Base-by-base conservation (phyloP, 2,888 invertebrate species). In the Calameuta idolon region DNA sequence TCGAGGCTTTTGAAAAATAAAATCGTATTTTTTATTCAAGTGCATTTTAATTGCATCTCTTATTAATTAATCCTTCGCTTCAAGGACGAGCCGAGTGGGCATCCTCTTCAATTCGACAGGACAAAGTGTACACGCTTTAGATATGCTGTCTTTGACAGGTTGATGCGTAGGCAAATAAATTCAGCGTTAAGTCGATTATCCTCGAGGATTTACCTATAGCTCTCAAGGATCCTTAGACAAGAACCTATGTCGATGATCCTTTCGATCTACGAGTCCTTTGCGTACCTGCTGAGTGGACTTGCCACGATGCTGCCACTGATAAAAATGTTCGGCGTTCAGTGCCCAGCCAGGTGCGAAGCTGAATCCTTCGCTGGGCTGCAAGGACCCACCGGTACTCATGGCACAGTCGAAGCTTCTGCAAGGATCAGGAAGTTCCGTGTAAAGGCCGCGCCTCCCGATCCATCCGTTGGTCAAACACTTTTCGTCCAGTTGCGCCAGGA, bases 301-400 rank as follows among this genome's bases (percentile, higher is more conserved):
- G 75, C 94, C 94, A 34, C 93, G 93, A 76, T 92, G 93, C 86
- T 94, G 94, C 94, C 94, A 94, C 91, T 94, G 94, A 92, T 94
- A 93, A 79, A 94, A 93, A 87, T 94, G 94, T 86, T 94, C 93
- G 69, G 94, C 93, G 86, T 94, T 94, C 83, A 94, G 91, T 77
- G 94, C 94, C 94, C 94, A 94, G 79, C 94, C 94, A 55, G 94
- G 94, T 79, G 94, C 94, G 87, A 94, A 94, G 90, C 94, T 94
- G 91, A 94, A 94, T 81, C 93, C 93, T 31, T 94, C 93, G 80
- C 89, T 89, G 35, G 89, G 91, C 15, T 87, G 88, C 79, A 90
- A 91, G 33, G 85, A 82, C 12, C 82, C 40, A 74, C n/a, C 76
- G 11, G 34, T 12, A 23, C 34, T n/a, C 5, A 31, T 9, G 31